Percentiles rank a stretch among this genome's conserved stretches.
Evolutionary conservation across 2,113 vertebrate genomes (phyloP).

Genomic region (Otis tarda): DNA sequence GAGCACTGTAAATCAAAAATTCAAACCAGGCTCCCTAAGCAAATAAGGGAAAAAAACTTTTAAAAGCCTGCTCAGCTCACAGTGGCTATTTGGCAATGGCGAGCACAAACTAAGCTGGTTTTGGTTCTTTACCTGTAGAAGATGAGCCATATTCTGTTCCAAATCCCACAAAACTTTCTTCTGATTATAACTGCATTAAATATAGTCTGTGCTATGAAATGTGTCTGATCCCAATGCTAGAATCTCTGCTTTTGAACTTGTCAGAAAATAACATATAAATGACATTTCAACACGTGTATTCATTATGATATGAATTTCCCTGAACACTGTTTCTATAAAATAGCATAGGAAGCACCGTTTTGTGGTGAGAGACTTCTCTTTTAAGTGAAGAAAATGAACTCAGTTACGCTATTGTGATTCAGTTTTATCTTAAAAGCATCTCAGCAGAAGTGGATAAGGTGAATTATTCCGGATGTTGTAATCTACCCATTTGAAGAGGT

Average conservation of each 20-base stretch:
- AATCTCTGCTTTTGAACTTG: not conserved
- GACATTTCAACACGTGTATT: not conserved
- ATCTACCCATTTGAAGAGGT: not conserved
- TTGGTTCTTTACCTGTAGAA: not conserved
- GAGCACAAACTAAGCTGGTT: not conserved
- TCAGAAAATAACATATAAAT: not conserved
- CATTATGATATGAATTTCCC: not conserved
- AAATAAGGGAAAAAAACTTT: not conserved
- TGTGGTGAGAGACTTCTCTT: conserved; percentile 4
- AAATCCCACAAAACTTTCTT: not conserved
- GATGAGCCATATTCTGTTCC: not conserved
- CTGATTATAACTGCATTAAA: not conserved
- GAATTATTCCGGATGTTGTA: not conserved
- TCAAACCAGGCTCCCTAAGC: not conserved
- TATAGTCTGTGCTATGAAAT: not conserved
- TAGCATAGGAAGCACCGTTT: not conserved
- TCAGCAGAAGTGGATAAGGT: not conserved
- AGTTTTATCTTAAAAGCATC: conserved; percentile 34
- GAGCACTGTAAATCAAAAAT: conserved; percentile 35
- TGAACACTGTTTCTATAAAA: not conserved
- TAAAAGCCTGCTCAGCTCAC: not conserved
- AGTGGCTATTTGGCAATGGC: not conserved
- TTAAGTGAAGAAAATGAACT: conserved; percentile 34
- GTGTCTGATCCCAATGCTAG: not conserved
- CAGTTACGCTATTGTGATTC: not conserved